phyloP scores from a whole-genome alignment of 2,888 invertebrate species.

The Dusona sp. region DNA sequence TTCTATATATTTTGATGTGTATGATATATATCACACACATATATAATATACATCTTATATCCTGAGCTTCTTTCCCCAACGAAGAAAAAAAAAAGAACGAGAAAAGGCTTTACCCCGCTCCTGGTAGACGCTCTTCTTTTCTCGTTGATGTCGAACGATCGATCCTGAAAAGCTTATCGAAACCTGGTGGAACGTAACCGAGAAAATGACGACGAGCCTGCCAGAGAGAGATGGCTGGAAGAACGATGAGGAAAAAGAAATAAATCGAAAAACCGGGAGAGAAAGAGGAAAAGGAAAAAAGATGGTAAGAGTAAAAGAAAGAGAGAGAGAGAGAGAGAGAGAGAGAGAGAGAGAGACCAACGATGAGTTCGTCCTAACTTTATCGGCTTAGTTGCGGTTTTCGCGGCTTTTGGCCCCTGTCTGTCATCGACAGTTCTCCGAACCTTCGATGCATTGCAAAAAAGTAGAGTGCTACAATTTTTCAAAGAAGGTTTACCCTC shows the following conservation, averaged over 20 bases:
- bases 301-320: not conserved
- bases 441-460: slow-evolving; percentile 29
- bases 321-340: slow-evolving; percentile 26
- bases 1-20: slow-evolving; percentile 1
- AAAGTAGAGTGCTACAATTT: slow-evolving; percentile 1
- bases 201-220: slow-evolving; percentile 74
- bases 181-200: slow-evolving; percentile 76
- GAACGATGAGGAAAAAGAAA: slow-evolving; percentile 37
- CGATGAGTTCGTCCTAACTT: slow-evolving; percentile 61
- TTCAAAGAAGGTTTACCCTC: not conserved
- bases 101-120: slow-evolving; percentile 35
- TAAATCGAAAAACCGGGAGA: not conserved
- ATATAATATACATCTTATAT: slow-evolving; percentile 40
- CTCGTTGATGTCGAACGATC: slow-evolving; percentile 74
- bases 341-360: slow-evolving; percentile 14
- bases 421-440: slow-evolving; percentile 52
- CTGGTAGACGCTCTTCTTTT: slow-evolving; percentile 49
- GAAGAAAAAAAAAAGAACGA: slow-evolving; percentile 19
- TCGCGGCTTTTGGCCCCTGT: slow-evolving; percentile 59
- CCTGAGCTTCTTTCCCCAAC: slow-evolving; percentile 37
- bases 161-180: slow-evolving; percentile 78
- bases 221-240: slow-evolving; percentile 31
- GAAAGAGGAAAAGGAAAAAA: not conserved
- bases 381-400: slow-evolving; percentile 69
- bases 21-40: not conserved